Percentiles rank a stretch among this genome's conserved stretches.
These are phyloP conservation scores for Crotalus tigris DNA, from an alignment of 2,113 vertebrate species.

Conservation along the genomic window DNA sequence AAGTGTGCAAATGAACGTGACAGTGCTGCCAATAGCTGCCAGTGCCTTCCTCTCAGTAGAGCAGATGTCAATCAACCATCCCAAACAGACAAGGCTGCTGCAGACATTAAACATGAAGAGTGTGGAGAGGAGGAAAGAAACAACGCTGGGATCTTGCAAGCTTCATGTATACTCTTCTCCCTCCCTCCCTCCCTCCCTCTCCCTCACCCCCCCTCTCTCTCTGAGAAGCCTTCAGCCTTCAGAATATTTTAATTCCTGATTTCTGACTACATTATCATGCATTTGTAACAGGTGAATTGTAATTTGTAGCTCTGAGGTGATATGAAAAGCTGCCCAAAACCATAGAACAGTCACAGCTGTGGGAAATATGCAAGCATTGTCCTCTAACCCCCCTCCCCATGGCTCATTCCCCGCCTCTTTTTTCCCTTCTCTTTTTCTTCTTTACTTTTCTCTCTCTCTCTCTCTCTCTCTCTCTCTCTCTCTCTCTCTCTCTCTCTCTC, in stretches of 20 bases:
- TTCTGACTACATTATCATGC: slow-evolving; percentile 70
- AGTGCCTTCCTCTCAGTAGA: slow-evolving; percentile 80
- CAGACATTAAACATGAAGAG: slow-evolving; percentile 74
- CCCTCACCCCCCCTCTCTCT: slow-evolving; percentile 35
- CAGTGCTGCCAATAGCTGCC: slow-evolving; percentile 75
- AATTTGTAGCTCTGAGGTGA: slow-evolving; percentile 71
- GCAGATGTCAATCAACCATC: slow-evolving; percentile 91
- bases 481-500: slow-evolving; percentile 29
- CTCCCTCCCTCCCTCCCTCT: slow-evolving; percentile 19
- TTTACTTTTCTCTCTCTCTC: neutral
- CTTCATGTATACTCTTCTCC: slow-evolving; percentile 28
- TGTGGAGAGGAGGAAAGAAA: slow-evolving; percentile 71
- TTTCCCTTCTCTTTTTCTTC: slow-evolving; percentile 37
- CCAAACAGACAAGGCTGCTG: slow-evolving; percentile 74
- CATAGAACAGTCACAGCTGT: slow-evolving; percentile 49
- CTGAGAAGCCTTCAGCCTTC: slow-evolving; percentile 60
- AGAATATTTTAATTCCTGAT: slow-evolving; percentile 75
- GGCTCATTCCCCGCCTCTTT: slow-evolving; percentile 24
- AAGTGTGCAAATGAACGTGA: slow-evolving; percentile 81
- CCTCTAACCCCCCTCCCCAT: slow-evolving; percentile 22
- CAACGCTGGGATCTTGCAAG: slow-evolving; percentile 58
- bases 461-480: slow-evolving; percentile 27
- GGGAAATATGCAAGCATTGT: slow-evolving; percentile 45
- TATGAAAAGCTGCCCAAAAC: slow-evolving; percentile 60
- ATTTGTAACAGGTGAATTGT: slow-evolving; percentile 72